phyloP scores from a whole-genome alignment of 2,797 vertebrate species.

The Urosaurus nigricauda region DNA sequence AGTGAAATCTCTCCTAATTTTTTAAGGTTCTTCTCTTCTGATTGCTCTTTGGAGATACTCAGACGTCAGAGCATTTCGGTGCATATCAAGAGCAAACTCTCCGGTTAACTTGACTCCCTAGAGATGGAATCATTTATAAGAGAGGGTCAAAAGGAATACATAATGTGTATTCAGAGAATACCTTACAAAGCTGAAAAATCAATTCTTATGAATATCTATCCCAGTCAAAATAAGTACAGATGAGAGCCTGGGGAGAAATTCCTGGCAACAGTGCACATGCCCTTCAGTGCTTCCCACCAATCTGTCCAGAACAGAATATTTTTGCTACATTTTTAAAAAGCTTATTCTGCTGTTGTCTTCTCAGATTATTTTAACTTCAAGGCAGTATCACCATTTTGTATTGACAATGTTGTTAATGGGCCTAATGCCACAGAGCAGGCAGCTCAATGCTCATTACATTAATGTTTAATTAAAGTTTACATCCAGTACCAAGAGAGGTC shows the following conservation, averaged over 20 bases:
- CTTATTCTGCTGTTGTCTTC: constrained; percentile 35
- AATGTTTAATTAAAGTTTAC: constrained; percentile 37
- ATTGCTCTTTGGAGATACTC: constrained; percentile 23
- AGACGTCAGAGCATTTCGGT: background rate
- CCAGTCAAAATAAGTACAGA: constrained; percentile 63
- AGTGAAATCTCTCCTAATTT: background rate
- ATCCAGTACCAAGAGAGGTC: background rate
- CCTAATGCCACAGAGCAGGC: background rate
- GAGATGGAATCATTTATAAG: constrained; percentile 39
- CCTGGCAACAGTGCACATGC: background rate
- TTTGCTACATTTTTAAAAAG: constrained; percentile 51
- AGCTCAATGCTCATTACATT: constrained; percentile 38
- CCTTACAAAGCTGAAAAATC: constrained; percentile 59
- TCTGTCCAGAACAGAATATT: constrained; percentile 31
- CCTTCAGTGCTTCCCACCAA: no score
- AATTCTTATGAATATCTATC: constrained; percentile 50
- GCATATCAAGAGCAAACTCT: constrained; percentile 44
- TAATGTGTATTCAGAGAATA: constrained; percentile 41
- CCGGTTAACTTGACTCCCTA: constrained; percentile 54
- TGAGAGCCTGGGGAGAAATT: constrained; percentile 56
- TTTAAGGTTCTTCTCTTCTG: background rate
- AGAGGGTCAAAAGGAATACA: constrained; percentile 31
- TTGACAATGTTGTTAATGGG: constrained; percentile 42
- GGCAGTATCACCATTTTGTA: background rate
- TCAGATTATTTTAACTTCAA: constrained; percentile 50